Conservation (phyloP, 2,113 vertebrate species). For the Oenanthe oenanthe region DNA sequence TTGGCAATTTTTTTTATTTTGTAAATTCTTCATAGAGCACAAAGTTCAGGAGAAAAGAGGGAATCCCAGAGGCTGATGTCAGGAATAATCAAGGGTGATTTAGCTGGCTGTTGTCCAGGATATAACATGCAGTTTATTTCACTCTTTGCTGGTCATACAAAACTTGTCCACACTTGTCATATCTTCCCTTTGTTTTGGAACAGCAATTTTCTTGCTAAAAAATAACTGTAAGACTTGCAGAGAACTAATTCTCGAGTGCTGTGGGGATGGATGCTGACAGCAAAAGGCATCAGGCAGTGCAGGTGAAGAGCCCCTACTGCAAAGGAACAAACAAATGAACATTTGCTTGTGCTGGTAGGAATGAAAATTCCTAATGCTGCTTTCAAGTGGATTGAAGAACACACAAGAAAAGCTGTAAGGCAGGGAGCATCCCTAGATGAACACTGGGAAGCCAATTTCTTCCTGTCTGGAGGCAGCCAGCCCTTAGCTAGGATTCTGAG, state of each 20-base stretch:
- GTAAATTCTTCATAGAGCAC: neutral
- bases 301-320: neutral
- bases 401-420: neutral
- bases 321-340: neutral
- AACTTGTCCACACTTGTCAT: neutral
- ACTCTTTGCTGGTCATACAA: neutral
- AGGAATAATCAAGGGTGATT: constrained; percentile 20
- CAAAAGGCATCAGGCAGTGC: neutral
- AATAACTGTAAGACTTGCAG: neutral
- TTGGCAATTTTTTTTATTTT: constrained; percentile 51
- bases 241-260: rapidly evolving
- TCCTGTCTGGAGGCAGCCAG: neutral
- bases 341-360: neutral
- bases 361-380: neutral
- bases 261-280: neutral
- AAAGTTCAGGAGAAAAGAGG: neutral
- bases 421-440: neutral
- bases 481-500: neutral
- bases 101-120: neutral
- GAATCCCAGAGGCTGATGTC: constrained; percentile 53
- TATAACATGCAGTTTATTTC: neutral
- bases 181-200: neutral
- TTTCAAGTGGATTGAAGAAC: neutral
- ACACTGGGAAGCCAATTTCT: neutral
- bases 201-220: neutral